Conservation (phyloP, 2,888 invertebrate genomes). For the Ypsolopha sequella region DNA sequence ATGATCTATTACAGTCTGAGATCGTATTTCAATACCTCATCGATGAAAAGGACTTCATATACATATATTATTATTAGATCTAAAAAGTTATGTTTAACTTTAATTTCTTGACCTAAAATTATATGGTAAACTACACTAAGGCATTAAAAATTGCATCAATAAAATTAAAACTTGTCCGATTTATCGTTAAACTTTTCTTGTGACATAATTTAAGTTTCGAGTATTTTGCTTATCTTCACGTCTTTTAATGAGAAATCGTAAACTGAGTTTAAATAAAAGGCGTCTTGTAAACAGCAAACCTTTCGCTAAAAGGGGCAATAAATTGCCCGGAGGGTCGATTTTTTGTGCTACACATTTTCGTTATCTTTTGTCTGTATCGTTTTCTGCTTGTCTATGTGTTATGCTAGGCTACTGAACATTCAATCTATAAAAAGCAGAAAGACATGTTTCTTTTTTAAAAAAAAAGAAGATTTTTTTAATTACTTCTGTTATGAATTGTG, state of each 20-base stretch:
- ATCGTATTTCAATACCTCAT: too few relatives aligned
- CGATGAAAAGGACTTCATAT: too few relatives aligned
- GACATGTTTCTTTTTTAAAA: too few relatives aligned
- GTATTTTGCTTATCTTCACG: constrained; percentile 41
- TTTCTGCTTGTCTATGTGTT: constrained; percentile 17
- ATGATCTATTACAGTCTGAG: too few relatives aligned
- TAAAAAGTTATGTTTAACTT: too few relatives aligned
- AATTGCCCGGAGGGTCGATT: constrained; percentile 37
- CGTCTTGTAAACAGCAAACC: constrained; percentile 63
- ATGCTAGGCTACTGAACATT: not conserved
- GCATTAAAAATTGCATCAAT: not conserved
- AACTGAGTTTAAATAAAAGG: constrained; percentile 63
- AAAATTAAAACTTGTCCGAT: constrained; percentile 20
- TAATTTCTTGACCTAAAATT: too few relatives aligned
- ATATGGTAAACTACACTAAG: too few relatives aligned
- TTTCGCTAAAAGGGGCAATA: constrained; percentile 63
- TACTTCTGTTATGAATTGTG: too few relatives aligned
- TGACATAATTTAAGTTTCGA: not conserved
- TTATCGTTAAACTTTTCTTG: constrained; percentile 21
- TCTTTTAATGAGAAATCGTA: constrained; percentile 48
- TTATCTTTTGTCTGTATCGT: constrained; percentile 24
- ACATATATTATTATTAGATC: too few relatives aligned
- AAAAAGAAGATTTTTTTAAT: too few relatives aligned
- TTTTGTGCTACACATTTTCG: constrained; percentile 18
- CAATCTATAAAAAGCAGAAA: not conserved